These are phyloP conservation scores for Altica lythri DNA, from an alignment of 2,888 invertebrate genomes.

Conservation along the genomic window DNA sequence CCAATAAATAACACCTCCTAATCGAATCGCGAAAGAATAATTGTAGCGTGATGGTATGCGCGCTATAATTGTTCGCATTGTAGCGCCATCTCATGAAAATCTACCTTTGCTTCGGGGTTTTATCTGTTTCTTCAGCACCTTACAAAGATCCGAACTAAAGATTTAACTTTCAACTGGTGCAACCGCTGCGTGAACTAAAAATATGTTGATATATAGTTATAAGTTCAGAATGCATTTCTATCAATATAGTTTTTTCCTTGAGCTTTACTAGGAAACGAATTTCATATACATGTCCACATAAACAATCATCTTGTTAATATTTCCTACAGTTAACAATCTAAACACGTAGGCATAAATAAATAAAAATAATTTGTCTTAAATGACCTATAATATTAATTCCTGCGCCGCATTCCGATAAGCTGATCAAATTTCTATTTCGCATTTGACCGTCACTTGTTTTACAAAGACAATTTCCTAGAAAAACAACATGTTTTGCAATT, in stretches of 20 bases:
- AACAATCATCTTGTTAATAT: slow-evolving; percentile 9
- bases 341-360: slow-evolving; percentile 6
- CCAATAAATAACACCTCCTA: slow-evolving; percentile 51
- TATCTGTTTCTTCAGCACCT: no score
- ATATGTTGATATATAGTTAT: no score
- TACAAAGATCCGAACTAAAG: no score
- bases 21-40: slow-evolving; percentile 52
- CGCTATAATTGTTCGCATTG: slow-evolving; percentile 3
- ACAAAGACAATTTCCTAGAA: slow-evolving; percentile 17
- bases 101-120: no score
- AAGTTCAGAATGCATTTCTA: no score
- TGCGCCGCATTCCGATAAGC: slow-evolving; percentile 18
- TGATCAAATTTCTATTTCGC: slow-evolving; percentile 23
- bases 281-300: neutral
- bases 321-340: slow-evolving; percentile 17
- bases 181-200: no score
- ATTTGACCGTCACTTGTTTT: slow-evolving; percentile 9
- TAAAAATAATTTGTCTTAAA: slow-evolving; percentile 11
- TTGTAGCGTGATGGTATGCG: slow-evolving; percentile 47
- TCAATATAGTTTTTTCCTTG: no score
- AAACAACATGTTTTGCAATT: neutral
- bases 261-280: slow-evolving; percentile 1
- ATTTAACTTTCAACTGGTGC: no score
- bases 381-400: slow-evolving; percentile 22
- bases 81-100: slow-evolving; percentile 5